Evolutionary conservation across 2,888 invertebrate genomes (phyloP).

Genomic region (Labia minor): DNA sequence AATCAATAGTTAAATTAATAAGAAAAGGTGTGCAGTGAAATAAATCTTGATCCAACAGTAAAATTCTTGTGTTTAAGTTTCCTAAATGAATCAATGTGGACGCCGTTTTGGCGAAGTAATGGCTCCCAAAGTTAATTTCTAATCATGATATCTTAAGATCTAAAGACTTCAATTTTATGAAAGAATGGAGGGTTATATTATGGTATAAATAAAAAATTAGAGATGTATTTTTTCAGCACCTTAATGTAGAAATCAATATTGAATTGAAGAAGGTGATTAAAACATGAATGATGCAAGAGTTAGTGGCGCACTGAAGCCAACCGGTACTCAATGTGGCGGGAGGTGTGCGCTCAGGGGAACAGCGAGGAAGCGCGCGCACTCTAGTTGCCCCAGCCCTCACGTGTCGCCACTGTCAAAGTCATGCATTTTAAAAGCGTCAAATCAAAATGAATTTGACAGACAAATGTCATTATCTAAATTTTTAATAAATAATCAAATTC

Average conservation of each 20-base stretch:
- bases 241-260: background rate
- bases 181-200: too few relatives aligned
- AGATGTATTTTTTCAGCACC: background rate
- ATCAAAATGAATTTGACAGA: background rate
- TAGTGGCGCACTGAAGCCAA: slow-evolving; percentile 7
- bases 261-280: background rate
- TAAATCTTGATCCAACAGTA: background rate
- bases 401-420: background rate
- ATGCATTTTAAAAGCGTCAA: background rate
- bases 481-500: too few relatives aligned
- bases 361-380: background rate
- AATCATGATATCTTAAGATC: background rate
- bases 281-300: background rate
- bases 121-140: background rate
- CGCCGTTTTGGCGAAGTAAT: slow-evolving; percentile 2
- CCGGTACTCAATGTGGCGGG: background rate
- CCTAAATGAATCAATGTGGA: background rate
- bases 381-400: background rate
- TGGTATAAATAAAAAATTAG: too few relatives aligned
- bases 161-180: background rate
- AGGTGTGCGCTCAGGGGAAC: background rate
- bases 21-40: too few relatives aligned
- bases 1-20: background rate
- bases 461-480: background rate
- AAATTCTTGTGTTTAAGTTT: slow-evolving; percentile 4